phyloP scores from a whole-genome alignment of 2,113 vertebrate species.

The Entosphenus tridentatus region DNA sequence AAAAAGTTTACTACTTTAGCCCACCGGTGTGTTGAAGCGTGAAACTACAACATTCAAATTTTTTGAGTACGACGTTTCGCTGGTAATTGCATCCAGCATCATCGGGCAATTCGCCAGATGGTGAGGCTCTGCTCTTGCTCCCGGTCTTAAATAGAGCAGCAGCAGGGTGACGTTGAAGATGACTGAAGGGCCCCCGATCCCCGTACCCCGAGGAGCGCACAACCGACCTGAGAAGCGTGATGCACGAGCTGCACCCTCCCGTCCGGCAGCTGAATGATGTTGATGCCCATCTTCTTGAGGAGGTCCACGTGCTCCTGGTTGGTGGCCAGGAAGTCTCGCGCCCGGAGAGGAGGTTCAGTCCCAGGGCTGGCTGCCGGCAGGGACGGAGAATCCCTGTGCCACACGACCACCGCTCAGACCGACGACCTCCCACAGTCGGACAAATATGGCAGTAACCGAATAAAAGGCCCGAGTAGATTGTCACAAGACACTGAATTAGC shows the following conservation, averaged over 20 bases:
- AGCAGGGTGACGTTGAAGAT: no score
- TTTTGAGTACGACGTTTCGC: no score
- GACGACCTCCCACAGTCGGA: background rate
- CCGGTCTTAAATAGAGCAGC: no score
- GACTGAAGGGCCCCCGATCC: no score
- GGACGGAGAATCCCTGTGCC: constrained; percentile 20
- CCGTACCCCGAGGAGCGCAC: background rate
- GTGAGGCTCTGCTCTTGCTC: no score
- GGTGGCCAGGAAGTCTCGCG: constrained; percentile 18
- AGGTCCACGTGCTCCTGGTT: constrained; percentile 35
- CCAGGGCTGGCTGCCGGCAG: constrained; percentile 14
- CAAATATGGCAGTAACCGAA: background rate
- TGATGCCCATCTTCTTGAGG: constrained; percentile 39
- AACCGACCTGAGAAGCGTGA: background rate
- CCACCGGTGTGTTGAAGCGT: no score
- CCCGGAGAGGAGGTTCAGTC: background rate
- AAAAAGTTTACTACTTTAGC: no score
- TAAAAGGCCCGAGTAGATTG: no score
- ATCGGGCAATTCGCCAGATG: no score
- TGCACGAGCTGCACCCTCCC: constrained; percentile 10
- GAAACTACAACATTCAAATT: no score
- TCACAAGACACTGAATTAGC: no score
- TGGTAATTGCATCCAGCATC: no score
- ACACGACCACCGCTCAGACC: background rate
- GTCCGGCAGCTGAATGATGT: constrained; percentile 26